Base-by-base conservation (phyloP, 2,888 invertebrate genomes). In the Cheilosia soror region DNA sequence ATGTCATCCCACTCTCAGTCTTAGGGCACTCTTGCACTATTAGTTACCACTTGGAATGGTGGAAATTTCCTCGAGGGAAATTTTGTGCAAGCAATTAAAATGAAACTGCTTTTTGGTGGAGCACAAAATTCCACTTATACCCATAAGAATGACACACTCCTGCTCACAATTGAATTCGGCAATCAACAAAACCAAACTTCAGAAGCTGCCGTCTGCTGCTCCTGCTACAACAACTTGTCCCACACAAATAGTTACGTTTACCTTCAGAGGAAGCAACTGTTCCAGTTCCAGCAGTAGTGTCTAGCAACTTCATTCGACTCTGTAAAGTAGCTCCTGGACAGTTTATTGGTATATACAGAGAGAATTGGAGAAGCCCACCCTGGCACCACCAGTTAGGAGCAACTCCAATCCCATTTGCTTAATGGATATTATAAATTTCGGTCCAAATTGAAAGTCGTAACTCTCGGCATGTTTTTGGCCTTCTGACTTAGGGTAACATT, bases 391-490 rank as follows among this genome's bases (percentile, higher is more conserved):
- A 20, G 55, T 44, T 33, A 33, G 71, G 31, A 47, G 42, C 58
- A 82, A 71, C 84, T 89, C 87, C 89, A 90, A 90, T 90, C 89
- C 91, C 91, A 92, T 92, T 92, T 91, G 89, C 89, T 90, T 92
- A 92, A 92, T 92, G 92, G 91, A 90, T 90, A 91, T 91, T 91
- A 92, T 92, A 92, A 92, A 92, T 92, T 92, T 92, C 89, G 89
- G 89, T 89, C 90, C 89, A 91, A 91, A 91, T 92, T 91, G 90
- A 90, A 92, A 91, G 89, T 91, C 90, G 90, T 91, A 91, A 91
- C 90, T 90, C 90, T 90, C 89, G 89, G 89, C 88, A 89, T 90
- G 73, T 78, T 86, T 80, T 77, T 65, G 77, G 76, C 73, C 72
- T 77, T 62, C 63, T 60, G 73, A 82, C 77, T 82, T 31, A 6